phyloP scores from a whole-genome alignment of 2,797 vertebrate species.

The Chaetodon trifasciatus region DNA sequence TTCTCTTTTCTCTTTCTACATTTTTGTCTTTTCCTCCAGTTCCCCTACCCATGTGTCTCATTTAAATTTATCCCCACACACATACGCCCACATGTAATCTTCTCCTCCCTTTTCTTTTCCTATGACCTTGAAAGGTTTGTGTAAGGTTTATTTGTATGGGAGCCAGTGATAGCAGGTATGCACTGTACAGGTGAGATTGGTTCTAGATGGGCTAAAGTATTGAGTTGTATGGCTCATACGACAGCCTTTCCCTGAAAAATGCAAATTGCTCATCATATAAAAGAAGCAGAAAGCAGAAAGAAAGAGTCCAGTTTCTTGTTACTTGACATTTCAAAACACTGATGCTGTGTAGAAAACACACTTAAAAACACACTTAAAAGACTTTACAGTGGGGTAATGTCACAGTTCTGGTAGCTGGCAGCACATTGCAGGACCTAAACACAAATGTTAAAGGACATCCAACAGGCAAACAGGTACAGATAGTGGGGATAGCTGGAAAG shows the following conservation, averaged over 20 bases:
- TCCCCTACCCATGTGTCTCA: conserved; percentile 21
- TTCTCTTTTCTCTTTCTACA: conserved; percentile 1
- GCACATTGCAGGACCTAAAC: background rate
- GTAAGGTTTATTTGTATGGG: background rate
- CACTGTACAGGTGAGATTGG: conserved; percentile 23
- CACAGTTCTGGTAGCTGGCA: background rate
- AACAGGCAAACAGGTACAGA: conserved; percentile 8
- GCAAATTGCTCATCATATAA: background rate
- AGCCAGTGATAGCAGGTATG: conserved; percentile 21
- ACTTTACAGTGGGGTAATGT: background rate
- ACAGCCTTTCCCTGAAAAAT: background rate
- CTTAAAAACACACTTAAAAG: background rate
- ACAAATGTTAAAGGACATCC: conserved; percentile 1
- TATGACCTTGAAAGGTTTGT: conserved; percentile 45
- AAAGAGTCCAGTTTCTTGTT: background rate
- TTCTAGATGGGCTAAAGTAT: conserved; percentile 10
- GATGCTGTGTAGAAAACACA: background rate
- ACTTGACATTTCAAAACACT: background rate
- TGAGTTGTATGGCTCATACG: background rate
- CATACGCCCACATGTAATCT: conserved; percentile 17
- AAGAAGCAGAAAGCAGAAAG: background rate
- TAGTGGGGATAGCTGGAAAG: background rate
- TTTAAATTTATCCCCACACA: conserved; percentile 16
- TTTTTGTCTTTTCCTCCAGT: conserved; percentile 9
- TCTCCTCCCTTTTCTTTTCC: conserved; percentile 9